Conservation (phyloP, 1,140 invertebrate species). For the Venustaconcha ellipsiformis region DNA sequence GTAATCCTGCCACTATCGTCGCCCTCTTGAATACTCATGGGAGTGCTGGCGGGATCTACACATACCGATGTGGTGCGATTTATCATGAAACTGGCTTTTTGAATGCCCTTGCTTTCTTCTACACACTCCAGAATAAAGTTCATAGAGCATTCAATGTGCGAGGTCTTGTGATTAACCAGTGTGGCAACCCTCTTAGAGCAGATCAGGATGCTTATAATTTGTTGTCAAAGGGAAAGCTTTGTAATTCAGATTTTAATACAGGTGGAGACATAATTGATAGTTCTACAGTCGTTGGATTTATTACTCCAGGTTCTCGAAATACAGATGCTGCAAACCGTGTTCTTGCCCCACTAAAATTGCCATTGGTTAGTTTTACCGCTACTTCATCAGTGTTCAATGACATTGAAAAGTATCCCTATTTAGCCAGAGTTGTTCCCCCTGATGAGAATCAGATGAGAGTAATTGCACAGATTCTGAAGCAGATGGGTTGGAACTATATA, state of each 20-base stretch:
- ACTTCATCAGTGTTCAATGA: conserved; percentile 79
- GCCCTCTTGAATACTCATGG: no score
- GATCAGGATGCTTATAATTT: conserved; percentile 64
- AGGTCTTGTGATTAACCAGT: conserved; percentile 61
- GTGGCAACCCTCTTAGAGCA: conserved; percentile 53
- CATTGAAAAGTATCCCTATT: conserved; percentile 80
- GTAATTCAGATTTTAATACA: conserved; percentile 41
- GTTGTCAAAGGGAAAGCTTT: conserved; percentile 60
- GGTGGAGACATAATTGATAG: conserved; percentile 20
- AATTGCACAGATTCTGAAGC: conserved; percentile 77
- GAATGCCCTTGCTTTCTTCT: conserved; percentile 53
- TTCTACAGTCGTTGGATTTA: conserved; percentile 52
- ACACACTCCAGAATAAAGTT: conserved; percentile 32
- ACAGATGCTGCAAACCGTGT: conserved; percentile 52
- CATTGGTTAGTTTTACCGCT: conserved; percentile 79
- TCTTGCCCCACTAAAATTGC: conserved; percentile 43
- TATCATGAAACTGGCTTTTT: conserved; percentile 43
- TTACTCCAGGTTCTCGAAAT: conserved; percentile 51
- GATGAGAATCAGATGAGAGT: conserved; percentile 82
- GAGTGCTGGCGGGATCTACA: conserved; percentile 9
- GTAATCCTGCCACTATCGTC: no score
- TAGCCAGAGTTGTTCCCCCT: conserved; percentile 83
- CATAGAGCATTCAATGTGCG: conserved; percentile 32
- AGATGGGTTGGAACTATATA: conserved; percentile 85
- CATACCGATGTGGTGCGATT: conserved; percentile 54